Base-by-base conservation (phyloP, 2,113 vertebrate genomes). In the Pseudolaguvia tuberculata region DNA sequence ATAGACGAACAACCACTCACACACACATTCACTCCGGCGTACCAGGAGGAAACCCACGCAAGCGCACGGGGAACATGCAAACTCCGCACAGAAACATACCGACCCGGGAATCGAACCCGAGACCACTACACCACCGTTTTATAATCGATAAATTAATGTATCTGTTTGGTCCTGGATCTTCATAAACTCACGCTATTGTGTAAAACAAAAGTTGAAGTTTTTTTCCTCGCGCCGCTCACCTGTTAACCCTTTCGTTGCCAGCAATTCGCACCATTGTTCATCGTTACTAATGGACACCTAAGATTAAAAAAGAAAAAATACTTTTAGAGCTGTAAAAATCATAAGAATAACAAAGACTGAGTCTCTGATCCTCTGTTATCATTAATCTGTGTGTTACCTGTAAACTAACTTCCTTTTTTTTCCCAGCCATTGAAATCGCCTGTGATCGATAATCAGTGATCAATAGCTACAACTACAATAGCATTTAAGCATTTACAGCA, bases 211-310 rank as follows among this genome's bases (percentile, higher is more conserved):
- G 10, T 21, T 18, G 7, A 7, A 1, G 25, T 48, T 8, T 18
- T 4, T 72, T 5, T 62, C 0, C 7, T 62, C 0, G 20, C 12
- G 18, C 13, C 15, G 9, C 73, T 87, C 89, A 99, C 96, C 96
- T 78, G 89, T 91, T 80, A 98, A 88, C 81, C 96, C 96, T 88
- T 89, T 94, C 45, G 88, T 90, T 42, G 86, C 82, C 58, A 98
- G 89, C 88, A 93, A 85, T 76, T 95, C 94, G 58, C 94, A 93
- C 96, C 97, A 99, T 61, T 94, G 95, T 63, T 96, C 94, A 78
- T 95, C 94, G 85, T 88, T 96, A 71, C 78, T 92, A 83, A 95
- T 80, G 69, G 87, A 88, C 10, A 88, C 84, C 97, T 98, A 82
- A 50, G 75, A 50, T 63, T 78, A 87, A 78, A 87, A 68, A n/a